Evolutionary conservation across 2,113 vertebrate species (phyloP).

Genomic region (Tamias sibiricus): DNA sequence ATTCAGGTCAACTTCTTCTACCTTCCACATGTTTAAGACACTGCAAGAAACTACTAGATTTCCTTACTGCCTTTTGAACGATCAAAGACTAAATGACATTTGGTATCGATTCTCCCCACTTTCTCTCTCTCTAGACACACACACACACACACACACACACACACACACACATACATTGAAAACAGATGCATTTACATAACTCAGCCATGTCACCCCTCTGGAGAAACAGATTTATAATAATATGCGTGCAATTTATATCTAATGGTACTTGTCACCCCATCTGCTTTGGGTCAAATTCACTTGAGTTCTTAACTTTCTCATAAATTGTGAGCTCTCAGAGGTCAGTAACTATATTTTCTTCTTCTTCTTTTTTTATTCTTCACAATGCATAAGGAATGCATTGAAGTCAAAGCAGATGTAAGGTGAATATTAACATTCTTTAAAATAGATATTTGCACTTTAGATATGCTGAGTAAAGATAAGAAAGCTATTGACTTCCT

Average conservation of each 20-base stretch:
- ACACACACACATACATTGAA: not conserved
- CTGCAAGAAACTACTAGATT: not conserved
- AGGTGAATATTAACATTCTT: not conserved
- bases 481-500: not conserved
- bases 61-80: not conserved
- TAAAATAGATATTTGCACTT: not conserved
- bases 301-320: not conserved
- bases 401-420: not conserved
- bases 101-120: too few species aligned
- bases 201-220: not conserved
- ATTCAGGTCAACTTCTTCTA: not conserved
- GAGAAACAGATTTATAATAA: not conserved
- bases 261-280: not conserved
- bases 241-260: not conserved
- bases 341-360: not conserved
- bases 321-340: not conserved
- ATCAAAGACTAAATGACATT: not conserved
- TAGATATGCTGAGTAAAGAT: not conserved
- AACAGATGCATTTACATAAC: not conserved
- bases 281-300: not conserved
- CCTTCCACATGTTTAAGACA: not conserved
- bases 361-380: not conserved
- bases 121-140: too few species aligned
- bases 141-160: not conserved
- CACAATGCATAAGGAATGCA: not conserved